Conservation (phyloP, 2,797 vertebrate species). For the Pangasius djambal region DNA sequence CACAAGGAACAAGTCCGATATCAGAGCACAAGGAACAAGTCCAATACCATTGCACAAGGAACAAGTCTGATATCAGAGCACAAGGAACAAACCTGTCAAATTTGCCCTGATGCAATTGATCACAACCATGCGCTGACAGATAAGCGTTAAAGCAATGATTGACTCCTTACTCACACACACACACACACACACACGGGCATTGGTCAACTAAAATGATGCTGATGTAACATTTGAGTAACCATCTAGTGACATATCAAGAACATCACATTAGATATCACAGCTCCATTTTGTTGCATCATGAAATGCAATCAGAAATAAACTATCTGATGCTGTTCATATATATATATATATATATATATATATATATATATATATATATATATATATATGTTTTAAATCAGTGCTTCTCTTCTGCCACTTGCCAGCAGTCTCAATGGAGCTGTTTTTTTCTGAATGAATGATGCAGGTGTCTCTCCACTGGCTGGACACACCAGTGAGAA, state of each 20-base stretch:
- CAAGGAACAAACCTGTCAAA: background rate
- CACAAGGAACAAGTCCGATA: too few relatives aligned
- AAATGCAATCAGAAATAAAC: background rate
- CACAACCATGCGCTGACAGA: background rate
- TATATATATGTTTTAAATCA: background rate
- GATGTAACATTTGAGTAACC: background rate
- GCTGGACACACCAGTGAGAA: background rate
- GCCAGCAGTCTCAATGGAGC: background rate
- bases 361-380: too few relatives aligned
- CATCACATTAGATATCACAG: background rate
- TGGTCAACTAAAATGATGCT: background rate
- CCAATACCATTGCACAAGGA: too few relatives aligned
- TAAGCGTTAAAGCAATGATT: slow-evolving; percentile 4
- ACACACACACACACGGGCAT: background rate
- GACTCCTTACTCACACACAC: background rate
- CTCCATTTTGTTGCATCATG: background rate
- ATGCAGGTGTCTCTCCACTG: slow-evolving; percentile 19
- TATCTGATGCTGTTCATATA: background rate
- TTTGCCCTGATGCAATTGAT: background rate
- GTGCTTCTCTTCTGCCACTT: background rate
- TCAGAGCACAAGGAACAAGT: background rate
- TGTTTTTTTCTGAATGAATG: slow-evolving; percentile 70
- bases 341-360: background rate
- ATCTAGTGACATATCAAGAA: background rate
- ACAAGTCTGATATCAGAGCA: background rate